Conservation (phyloP, 2,797 vertebrate species). For the Distichodus sexfasciatus region DNA sequence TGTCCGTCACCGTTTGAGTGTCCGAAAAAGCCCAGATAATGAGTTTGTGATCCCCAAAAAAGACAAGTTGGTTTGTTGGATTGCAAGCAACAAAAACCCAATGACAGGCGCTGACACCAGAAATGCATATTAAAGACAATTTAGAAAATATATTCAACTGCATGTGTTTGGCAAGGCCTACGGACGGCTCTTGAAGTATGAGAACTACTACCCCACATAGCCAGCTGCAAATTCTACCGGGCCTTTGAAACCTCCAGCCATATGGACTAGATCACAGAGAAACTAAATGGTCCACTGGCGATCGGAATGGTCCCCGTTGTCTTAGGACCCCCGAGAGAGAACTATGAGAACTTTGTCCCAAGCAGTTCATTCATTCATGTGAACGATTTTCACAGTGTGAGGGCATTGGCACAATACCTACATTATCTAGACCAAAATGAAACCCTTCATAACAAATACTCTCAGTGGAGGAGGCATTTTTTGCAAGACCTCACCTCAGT, state of each 20-base stretch:
- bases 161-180: slow-evolving; percentile 77
- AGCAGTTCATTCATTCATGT: slow-evolving; percentile 83
- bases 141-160: slow-evolving; percentile 80
- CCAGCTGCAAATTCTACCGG: slow-evolving; percentile 87
- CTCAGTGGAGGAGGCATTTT: slow-evolving; percentile 78
- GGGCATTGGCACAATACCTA: slow-evolving; percentile 77
- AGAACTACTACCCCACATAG: slow-evolving; percentile 83
- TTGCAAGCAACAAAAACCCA: slow-evolving; percentile 81
- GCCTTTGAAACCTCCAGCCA: slow-evolving; percentile 87
- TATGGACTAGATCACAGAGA: slow-evolving; percentile 85
- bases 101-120: slow-evolving; percentile 18
- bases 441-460: slow-evolving; percentile 78
- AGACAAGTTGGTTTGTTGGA: slow-evolving; percentile 86
- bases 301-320: slow-evolving; percentile 82
- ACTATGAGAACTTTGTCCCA: slow-evolving; percentile 84
- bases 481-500: slow-evolving; percentile 57
- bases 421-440: slow-evolving; percentile 76
- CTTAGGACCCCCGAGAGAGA: slow-evolving; percentile 79
- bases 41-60: slow-evolving; percentile 78
- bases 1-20: slow-evolving; percentile 78
- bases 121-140: slow-evolving; percentile 73
- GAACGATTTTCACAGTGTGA: slow-evolving; percentile 79
- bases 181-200: slow-evolving; percentile 68
- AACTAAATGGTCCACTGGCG: slow-evolving; percentile 76
- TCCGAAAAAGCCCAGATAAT: slow-evolving; percentile 65